phyloP scores from a whole-genome alignment of 2,888 invertebrate genomes.

The Belgica antarctica region DNA sequence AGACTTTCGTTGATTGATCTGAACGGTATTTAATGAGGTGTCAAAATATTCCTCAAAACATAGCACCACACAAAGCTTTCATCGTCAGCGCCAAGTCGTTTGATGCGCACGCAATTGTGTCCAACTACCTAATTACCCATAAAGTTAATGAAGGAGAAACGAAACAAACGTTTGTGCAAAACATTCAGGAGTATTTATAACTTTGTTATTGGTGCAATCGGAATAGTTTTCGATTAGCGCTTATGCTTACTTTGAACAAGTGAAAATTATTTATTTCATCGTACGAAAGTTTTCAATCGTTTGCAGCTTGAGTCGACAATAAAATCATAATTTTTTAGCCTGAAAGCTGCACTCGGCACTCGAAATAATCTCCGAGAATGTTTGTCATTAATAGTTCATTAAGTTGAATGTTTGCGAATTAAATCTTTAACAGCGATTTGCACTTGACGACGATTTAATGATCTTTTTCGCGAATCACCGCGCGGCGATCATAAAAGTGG shows the following conservation, averaged over 20 bases:
- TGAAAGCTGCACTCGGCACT: background rate
- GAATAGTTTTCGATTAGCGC: slow-evolving; percentile 1
- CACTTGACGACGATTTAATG: slow-evolving; percentile 15
- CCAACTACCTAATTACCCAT: background rate
- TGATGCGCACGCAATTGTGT: background rate
- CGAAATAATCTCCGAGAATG: background rate
- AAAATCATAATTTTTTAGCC: background rate
- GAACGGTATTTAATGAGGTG: slow-evolving; percentile 25
- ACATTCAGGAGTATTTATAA: too few species aligned
- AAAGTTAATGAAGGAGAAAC: background rate
- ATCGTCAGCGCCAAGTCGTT: slow-evolving; percentile 3
- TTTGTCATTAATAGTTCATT: slow-evolving; percentile 23
- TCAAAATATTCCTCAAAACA: slow-evolving; percentile 12
- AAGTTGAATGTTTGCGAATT: background rate
- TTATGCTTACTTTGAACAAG: background rate
- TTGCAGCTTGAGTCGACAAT: background rate
- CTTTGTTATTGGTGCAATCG: slow-evolving; percentile 11
- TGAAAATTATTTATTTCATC: background rate
- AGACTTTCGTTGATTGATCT: slow-evolving; percentile 24
- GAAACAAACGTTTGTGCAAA: too few species aligned
- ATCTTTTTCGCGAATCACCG: slow-evolving; percentile 11
- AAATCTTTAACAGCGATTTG: slow-evolving; percentile 2
- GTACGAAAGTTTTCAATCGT: background rate
- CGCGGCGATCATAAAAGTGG: slow-evolving; percentile 1
- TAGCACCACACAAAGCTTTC: background rate